These are phyloP conservation scores for Cataglyphis albicans DNA, from an alignment of 2,888 invertebrate species.

Conservation along the genomic window DNA sequence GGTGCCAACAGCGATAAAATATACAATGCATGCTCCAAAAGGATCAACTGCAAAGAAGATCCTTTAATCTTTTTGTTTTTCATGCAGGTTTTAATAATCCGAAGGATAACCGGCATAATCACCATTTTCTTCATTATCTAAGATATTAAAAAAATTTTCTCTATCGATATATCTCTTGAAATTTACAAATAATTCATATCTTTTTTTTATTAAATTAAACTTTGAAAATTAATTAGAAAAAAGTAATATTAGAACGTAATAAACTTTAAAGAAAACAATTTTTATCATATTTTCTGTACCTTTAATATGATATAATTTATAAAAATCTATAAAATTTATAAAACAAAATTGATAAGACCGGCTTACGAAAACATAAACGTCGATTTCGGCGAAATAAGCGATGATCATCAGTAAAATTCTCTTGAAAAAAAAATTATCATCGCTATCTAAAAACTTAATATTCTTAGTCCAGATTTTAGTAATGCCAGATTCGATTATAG, in stretches of 20 bases:
- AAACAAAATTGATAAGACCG: background rate
- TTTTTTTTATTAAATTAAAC: background rate
- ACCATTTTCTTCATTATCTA: slow-evolving; percentile 24
- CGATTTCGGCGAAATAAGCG: slow-evolving; percentile 72
- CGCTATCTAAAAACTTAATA: slow-evolving; percentile 72
- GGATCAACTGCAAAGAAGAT: slow-evolving; percentile 16
- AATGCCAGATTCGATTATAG: slow-evolving; percentile 75
- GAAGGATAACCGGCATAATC: slow-evolving; percentile 29
- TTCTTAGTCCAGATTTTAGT: slow-evolving; percentile 78
- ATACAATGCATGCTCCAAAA: slow-evolving; percentile 76
- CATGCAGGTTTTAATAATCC: slow-evolving; percentile 6
- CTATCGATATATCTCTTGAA: background rate
- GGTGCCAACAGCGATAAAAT: slow-evolving; percentile 76
- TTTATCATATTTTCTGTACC: background rate
- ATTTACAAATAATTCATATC: background rate
- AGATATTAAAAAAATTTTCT: background rate
- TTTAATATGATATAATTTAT: background rate
- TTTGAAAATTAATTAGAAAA: background rate
- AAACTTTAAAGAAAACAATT: background rate
- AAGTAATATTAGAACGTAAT: background rate
- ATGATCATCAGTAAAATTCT: slow-evolving; percentile 80
- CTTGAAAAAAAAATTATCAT: slow-evolving; percentile 81
- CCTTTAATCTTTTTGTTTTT: background rate
- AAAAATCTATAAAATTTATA: background rate
- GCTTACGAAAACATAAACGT: slow-evolving; percentile 75